Evolutionary conservation across 2,797 vertebrate species (phyloP).

Genomic region (Rhodeus uyekii): DNA sequence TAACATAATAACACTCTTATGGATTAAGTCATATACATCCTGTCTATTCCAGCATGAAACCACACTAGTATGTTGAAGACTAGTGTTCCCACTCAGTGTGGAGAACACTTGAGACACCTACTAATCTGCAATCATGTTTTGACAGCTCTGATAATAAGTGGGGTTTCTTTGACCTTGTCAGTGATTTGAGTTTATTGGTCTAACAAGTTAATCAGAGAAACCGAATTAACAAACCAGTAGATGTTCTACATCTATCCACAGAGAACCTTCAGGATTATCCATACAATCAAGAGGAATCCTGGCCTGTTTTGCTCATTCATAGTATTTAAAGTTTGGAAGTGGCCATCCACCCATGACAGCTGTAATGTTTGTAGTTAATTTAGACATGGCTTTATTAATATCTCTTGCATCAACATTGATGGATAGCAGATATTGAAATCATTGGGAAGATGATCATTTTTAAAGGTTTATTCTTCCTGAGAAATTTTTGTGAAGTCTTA

Average conservation of each 20-base stretch:
- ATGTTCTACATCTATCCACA: neutral
- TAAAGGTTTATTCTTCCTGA: slow-evolving; percentile 1
- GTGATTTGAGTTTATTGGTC: neutral
- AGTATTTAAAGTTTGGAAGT: neutral
- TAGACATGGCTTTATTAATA: neutral
- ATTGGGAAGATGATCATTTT: neutral
- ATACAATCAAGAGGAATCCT: neutral
- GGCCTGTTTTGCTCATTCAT: neutral
- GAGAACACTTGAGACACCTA: neutral
- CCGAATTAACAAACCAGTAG: neutral
- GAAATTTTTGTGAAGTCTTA: neutral
- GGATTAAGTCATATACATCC: neutral
- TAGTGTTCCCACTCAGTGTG: neutral
- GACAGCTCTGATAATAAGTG: neutral
- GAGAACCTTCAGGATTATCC: neutral
- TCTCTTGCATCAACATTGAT: neutral
- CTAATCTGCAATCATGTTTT: neutral
- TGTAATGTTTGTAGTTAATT: neutral
- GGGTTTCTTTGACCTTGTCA: no score
- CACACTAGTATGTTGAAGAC: neutral
- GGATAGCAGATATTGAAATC: neutral
- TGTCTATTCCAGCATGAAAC: neutral
- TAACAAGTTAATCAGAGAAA: neutral
- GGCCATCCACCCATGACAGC: neutral
- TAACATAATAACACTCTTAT: neutral